Base-by-base conservation (phyloP, 2,888 invertebrate species). In the Keiferia lycopersicella region DNA sequence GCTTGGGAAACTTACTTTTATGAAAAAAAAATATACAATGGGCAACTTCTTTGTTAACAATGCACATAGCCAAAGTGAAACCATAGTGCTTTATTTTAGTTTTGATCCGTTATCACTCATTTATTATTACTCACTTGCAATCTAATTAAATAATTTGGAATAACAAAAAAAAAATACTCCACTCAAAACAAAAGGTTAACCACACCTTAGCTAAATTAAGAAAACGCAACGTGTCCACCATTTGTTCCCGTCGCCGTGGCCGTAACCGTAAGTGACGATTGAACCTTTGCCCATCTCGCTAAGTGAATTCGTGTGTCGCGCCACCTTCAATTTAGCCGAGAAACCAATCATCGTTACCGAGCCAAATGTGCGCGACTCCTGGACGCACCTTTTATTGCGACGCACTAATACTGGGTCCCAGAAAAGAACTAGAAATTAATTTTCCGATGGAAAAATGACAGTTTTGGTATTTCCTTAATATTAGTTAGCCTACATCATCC, bases 241-340 rank as follows among this genome's bases (percentile, higher is more conserved):
- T 70, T 71, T 76, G 76, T 76, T 70, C 76, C 75, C 73, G 75
- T 72, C 69, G 14, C 53, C 67, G 50, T 68, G 71, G 70, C 69
- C 66, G 70, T 72, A 74, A 71, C 68, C 69, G 71, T 71, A 73
- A 75, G 74, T 68, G 71, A 68, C 65, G 70, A 69, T 73, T 66
- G 39, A 60, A 51, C 22, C 48, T 56, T 41, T 26, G 41, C 20
- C 26, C 41, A 63, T n/a, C n/a, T 64, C 75, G 69, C 85, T 90
- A 89, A 91, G 91, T 90, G 90, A 89, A 85, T 90, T 88, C 86
- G 86, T 88, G 76, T 90, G 91, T 91, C 81, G 71, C 77, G 84
- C 84, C 88, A 87, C 87, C 88, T 88, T 73, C 85, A 80, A 83
- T 82, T 81, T 81, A 78, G 75, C 76, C 76, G 76, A 73, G 71